A percentile compares a stretch with the other conserved stretches of the same genome.
These are phyloP conservation scores for Lepilemur ruficaudatus DNA, from an alignment of 2,797 vertebrate genomes.

Conservation along the genomic window DNA sequence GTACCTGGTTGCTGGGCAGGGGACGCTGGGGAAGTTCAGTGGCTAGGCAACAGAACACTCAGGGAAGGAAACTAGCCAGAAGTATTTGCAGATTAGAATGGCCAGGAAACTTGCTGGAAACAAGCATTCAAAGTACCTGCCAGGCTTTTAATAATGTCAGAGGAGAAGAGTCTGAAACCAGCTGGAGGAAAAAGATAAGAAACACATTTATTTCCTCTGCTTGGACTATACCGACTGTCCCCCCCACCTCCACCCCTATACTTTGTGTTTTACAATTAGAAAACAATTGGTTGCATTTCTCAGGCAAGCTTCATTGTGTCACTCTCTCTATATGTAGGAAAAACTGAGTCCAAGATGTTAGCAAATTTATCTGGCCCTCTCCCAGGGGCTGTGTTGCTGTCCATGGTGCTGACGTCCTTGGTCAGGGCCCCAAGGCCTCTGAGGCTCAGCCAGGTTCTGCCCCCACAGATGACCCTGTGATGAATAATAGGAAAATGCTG, in stretches of 20 bases:
- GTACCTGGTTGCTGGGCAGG: constrained; percentile 40
- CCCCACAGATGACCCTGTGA: not conserved
- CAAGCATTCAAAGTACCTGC: constrained; percentile 68
- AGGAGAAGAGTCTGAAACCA: constrained; percentile 56
- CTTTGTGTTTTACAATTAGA: constrained; percentile 57
- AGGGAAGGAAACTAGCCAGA: constrained; percentile 41
- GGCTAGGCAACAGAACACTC: not conserved
- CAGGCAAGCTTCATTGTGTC: not conserved
- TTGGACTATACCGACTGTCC: not conserved
- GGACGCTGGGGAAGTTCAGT: constrained; percentile 4
- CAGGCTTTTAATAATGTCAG: constrained; percentile 70
- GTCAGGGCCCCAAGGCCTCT: not conserved
- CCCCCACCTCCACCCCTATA: not conserved
- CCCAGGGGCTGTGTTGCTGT: not conserved
- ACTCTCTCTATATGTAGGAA: not conserved
- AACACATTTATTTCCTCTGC: constrained; percentile 68
- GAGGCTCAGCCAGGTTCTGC: not conserved
- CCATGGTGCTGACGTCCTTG: not conserved
- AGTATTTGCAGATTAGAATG: constrained; percentile 59
- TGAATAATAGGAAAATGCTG: not conserved
- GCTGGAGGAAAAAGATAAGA: constrained; percentile 77
- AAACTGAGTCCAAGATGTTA: not conserved
- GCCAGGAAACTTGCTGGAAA: constrained; percentile 61
- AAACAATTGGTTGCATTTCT: constrained; percentile 41
- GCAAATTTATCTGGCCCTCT: not conserved